A percentile compares a stretch with the other conserved stretches of the same genome.
phyloP scores from a whole-genome alignment of 2,888 invertebrate genomes.

The Limnephilus lunatus region DNA sequence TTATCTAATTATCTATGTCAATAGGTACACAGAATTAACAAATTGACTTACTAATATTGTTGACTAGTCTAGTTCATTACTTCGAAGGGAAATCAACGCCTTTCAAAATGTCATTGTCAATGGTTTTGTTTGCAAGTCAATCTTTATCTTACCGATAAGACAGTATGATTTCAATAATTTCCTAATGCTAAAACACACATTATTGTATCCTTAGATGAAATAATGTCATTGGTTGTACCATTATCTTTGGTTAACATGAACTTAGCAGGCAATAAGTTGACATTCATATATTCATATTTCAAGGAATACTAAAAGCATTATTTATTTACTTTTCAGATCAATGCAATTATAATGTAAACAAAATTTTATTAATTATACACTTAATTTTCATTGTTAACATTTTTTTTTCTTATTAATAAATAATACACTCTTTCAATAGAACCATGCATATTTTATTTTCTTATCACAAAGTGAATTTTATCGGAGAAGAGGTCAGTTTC shows the following conservation, averaged over 20 bases:
- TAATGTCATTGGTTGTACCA: not conserved
- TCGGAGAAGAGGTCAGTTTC: not conserved
- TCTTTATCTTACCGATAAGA: not conserved
- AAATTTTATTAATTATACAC: too few relatives aligned
- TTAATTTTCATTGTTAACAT: too few relatives aligned
- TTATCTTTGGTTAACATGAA: not conserved
- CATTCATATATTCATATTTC: not conserved
- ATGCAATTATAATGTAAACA: too few relatives aligned
- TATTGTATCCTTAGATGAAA: too few relatives aligned
- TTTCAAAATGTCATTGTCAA: slow-evolving; percentile 28
- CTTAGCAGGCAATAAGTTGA: not conserved
- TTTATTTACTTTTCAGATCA: too few relatives aligned
- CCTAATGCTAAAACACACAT: not conserved
- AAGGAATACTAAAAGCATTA: not conserved
- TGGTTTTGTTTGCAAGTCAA: not conserved
- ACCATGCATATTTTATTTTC: not conserved
- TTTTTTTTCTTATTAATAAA: too few relatives aligned
- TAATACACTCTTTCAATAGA: not conserved
- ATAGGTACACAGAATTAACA: too few relatives aligned
- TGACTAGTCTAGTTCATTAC: not conserved
- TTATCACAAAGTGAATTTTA: not conserved
- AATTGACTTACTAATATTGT: not conserved
- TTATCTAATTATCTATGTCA: not conserved
- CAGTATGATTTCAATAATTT: not conserved
- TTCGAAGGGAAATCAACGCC: not conserved